phyloP scores from a whole-genome alignment of 2,888 invertebrate species.

The Chrysomela aeneicollis region DNA sequence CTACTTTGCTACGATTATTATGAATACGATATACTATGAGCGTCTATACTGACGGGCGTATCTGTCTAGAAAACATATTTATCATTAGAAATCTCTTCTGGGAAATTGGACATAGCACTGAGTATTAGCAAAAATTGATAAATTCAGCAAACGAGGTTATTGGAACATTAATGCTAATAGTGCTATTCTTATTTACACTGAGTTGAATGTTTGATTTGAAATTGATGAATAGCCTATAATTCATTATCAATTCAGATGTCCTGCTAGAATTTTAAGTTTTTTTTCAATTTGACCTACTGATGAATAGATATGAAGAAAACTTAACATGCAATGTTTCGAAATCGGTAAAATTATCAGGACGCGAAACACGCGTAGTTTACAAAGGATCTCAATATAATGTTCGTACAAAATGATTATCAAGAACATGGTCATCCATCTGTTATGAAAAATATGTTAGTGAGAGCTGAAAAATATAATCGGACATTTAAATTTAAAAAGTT shows the following conservation, averaged over 20 bases:
- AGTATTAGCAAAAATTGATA: conserved; percentile 46
- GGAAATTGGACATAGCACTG: conserved; percentile 45
- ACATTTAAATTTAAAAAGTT: no score
- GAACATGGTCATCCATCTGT: no score
- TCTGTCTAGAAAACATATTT: conserved; percentile 16
- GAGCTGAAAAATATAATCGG: no score
- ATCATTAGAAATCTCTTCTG: conserved; percentile 38
- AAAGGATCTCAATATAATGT: no score
- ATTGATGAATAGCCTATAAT: conserved; percentile 24
- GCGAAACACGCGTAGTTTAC: no score
- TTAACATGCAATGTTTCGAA: no score
- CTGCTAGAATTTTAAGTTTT: no score
- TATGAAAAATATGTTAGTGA: no score
- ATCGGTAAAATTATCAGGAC: no score
- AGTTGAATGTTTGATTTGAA: conserved; percentile 29
- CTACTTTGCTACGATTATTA: background rate
- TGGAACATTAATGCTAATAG: conserved; percentile 46
- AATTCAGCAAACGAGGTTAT: conserved; percentile 46
- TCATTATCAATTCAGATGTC: conserved; percentile 8
- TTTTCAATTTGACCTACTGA: no score
- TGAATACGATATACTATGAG: background rate
- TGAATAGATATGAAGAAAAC: no score
- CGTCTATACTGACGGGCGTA: background rate
- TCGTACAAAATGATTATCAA: no score
- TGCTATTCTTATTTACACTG: conserved; percentile 15